A percentile compares a stretch with the other conserved stretches of the same genome.
phyloP scores from a whole-genome alignment of 2,113 vertebrate genomes.

The Xiphophorus hellerii region DNA sequence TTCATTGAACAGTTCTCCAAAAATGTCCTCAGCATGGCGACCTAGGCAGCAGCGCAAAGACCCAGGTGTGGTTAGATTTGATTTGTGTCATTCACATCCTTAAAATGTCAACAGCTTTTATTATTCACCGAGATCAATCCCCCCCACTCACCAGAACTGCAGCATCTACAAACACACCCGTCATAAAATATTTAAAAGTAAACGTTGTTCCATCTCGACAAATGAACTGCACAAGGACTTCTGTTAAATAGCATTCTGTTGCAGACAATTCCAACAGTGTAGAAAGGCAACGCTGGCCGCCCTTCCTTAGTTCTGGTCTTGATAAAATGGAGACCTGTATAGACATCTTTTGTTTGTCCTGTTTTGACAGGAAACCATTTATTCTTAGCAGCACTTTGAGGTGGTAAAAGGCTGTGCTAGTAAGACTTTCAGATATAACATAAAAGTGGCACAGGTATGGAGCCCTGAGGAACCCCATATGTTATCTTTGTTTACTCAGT shows the following conservation, averaged over 20 bases:
- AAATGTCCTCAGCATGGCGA: conserved; percentile 92
- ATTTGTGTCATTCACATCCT: not conserved
- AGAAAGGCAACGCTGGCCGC: not conserved
- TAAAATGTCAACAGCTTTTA: not conserved
- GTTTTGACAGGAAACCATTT: not conserved
- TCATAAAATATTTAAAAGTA: not conserved
- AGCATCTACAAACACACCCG: not conserved
- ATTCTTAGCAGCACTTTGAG: not conserved
- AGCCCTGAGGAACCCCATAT: not conserved
- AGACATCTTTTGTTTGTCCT: not conserved
- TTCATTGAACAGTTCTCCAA: conserved; percentile 93
- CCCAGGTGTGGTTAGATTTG: not conserved
- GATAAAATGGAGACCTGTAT: not conserved
- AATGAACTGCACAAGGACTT: not conserved
- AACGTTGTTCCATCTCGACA: not conserved
- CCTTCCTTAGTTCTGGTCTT: not conserved
- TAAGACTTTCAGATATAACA: not conserved
- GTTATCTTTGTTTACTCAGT: not conserved
- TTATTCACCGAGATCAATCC: not conserved
- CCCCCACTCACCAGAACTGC: not conserved
- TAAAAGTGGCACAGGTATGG: not conserved
- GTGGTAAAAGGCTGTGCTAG: not conserved
- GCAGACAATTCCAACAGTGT: not conserved
- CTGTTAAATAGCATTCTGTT: not conserved
- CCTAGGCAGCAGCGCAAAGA: conserved; percentile 71